Base-by-base conservation (phyloP, 2,888 invertebrate species). In the Branchellion lobata region DNA sequence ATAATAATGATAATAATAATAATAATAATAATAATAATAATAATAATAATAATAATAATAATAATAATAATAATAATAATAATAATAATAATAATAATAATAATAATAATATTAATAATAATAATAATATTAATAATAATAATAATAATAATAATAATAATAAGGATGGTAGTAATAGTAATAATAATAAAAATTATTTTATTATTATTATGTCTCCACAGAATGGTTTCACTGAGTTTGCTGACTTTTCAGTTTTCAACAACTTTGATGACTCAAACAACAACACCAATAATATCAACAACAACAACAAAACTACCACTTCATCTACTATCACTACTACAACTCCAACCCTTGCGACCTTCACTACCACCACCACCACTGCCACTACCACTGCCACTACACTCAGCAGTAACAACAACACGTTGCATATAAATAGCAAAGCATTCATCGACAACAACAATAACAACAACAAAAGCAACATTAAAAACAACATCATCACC, bases 61-160 rank as follows among this genome's bases (percentile, higher is more conserved):
- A 21, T 27, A 65, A 65, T 11, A 65, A 65, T 27, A 5, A 65
- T 11, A 21, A 5, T 5, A 65, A 21, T 27, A 21, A 65, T 5
- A 8, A 21, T 65, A n/a, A 65, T 65, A 11, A 65, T 65, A 11
- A 65, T 65, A 21, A 65, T 65, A 21, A 65, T 21, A 21, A 65
- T 65, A 21, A 65, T 3, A 21, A 65, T 27, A 21, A 11, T 65
- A 21, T 11, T 29, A 21, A 29, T 27, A 36, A 36, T 36, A n/a
- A 36, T 73, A 36, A 73, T 73, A 27, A 73, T 11, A 36, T 34
- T 24, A 36, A 73, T 24, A 36, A 73, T 31, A n/a, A 34, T 31
- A 14, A 34, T 72, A 33, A 34, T 72, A 33, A 72, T 72, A 33
- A 72, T 1, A 33, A 72, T 72, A 33, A 72, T 72, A 33, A 72